Percentiles rank a stretch among this genome's conserved stretches.
Evolutionary conservation across 1,140 invertebrate genomes (phyloP).

Genomic region (Dinothrombium tinctorium): DNA sequence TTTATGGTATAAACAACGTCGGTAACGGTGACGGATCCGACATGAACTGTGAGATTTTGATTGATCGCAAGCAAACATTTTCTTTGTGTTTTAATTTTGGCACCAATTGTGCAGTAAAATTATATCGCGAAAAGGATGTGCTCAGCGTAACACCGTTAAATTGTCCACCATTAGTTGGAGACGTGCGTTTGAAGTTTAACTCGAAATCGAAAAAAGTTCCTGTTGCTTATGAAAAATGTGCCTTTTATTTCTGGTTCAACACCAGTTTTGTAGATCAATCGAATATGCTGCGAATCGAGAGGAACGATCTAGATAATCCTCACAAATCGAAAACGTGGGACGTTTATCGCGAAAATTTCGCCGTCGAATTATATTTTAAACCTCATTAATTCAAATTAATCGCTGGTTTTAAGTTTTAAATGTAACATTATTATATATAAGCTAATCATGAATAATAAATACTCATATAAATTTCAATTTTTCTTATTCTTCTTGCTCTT

Average conservation of each 20-base stretch:
- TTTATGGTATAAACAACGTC: constrained; percentile 18
- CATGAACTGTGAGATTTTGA: constrained; percentile 21
- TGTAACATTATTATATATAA: too few species aligned
- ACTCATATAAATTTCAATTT: too few species aligned
- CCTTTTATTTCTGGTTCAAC: constrained; percentile 33
- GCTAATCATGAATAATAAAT: too few species aligned
- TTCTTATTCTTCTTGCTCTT: too few species aligned
- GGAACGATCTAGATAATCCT: constrained; percentile 29
- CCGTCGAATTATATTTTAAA: constrained; percentile 13
- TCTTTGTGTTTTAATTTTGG: constrained; percentile 19
- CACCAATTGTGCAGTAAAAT: constrained; percentile 13
- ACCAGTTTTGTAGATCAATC: constrained; percentile 26
- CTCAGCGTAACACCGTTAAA: constrained; percentile 19
- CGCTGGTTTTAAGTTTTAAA: too few species aligned
- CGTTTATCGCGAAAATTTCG: constrained; percentile 23
- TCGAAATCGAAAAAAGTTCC: constrained; percentile 24
- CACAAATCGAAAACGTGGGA: constrained; percentile 28
- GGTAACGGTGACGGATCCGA: constrained; percentile 28
- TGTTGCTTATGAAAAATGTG: constrained; percentile 28
- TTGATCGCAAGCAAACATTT: constrained; percentile 20
- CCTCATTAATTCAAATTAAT: too few species aligned
- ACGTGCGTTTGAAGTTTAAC: constrained; percentile 25
- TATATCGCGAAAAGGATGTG: constrained; percentile 20
- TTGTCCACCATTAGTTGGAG: constrained; percentile 21
- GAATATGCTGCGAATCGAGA: constrained; percentile 22